These are phyloP conservation scores for Scaptomyza cyrtandrae DNA, from an alignment of 2,888 invertebrate genomes.

Conservation along the genomic window DNA sequence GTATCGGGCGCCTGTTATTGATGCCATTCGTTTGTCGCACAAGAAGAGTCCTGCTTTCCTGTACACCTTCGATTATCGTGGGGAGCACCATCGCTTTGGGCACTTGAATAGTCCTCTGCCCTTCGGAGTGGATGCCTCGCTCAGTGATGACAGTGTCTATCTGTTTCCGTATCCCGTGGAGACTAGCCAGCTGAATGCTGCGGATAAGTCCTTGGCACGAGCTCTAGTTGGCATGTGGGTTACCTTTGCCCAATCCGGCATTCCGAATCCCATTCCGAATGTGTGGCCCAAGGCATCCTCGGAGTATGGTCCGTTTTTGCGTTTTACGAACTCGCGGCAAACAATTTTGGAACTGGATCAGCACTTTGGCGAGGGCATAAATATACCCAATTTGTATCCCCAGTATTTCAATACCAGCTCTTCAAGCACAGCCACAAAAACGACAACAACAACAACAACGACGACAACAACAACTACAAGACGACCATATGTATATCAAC, in stretches of 20 bases:
- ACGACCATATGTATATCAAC: conserved; percentile 18
- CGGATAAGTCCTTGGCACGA: conserved; percentile 83
- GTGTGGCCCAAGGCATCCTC: conserved; percentile 79
- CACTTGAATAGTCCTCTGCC: conserved; percentile 81
- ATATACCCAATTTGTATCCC: conserved; percentile 73
- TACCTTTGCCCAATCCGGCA: conserved; percentile 79
- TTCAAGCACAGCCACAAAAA: neutral
- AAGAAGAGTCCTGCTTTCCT: conserved; percentile 83
- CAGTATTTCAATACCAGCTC: conserved; percentile 46
- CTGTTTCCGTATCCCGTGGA: conserved; percentile 85
- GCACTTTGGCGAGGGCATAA: conserved; percentile 83
- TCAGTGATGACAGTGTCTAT: conserved; percentile 87
- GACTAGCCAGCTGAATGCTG: conserved; percentile 78
- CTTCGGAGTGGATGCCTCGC: conserved; percentile 85
- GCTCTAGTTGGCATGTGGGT: conserved; percentile 84
- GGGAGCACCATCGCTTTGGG: conserved; percentile 83
- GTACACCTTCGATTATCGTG: conserved; percentile 85
- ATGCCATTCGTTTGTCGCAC: conserved; percentile 75
- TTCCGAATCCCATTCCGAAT: conserved; percentile 67
- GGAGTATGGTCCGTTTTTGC: conserved; percentile 82
- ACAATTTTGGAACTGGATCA: conserved; percentile 73
- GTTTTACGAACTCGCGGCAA: conserved; percentile 74
- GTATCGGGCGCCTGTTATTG: conserved; percentile 81
- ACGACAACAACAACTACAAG: conserved; percentile 20
- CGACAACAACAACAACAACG: conserved; percentile 16